Conservation (phyloP, 2,113 vertebrate genomes). For the Chaetodon auriga region DNA sequence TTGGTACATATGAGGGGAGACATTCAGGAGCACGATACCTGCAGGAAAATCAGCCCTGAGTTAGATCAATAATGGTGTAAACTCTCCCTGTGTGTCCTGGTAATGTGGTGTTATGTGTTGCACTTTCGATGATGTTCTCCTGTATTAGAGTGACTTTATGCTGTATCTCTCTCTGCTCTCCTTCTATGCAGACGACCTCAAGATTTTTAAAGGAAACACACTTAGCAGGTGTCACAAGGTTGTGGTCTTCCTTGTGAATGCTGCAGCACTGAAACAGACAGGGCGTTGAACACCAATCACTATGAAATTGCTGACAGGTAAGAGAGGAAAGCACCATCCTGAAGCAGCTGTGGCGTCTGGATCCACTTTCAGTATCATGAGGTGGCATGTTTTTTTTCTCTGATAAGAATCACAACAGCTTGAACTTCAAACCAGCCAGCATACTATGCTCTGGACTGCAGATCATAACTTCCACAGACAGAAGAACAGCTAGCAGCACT, state of each 20-base stretch:
- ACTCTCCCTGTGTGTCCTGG: too few species aligned
- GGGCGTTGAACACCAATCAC: too few species aligned
- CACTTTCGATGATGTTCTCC: too few species aligned
- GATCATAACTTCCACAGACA: neutral
- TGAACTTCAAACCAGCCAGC: neutral
- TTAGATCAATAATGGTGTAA: too few species aligned
- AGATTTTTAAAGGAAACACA: too few species aligned
- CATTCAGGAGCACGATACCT: too few species aligned
- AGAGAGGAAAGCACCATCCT: neutral
- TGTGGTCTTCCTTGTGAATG: too few species aligned
- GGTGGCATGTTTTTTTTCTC: neutral
- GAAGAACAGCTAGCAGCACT: neutral
- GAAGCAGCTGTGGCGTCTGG: neutral
- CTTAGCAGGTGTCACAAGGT: too few species aligned
- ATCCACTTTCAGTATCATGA: neutral
- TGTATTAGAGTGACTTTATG: neutral
- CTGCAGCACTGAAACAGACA: too few species aligned
- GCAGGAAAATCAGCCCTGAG: too few species aligned
- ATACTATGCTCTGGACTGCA: constrained; percentile 21
- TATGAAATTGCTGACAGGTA: neutral
- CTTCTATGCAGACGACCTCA: neutral
- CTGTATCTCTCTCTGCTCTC: neutral
- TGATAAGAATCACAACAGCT: neutral
- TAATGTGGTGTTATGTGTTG: too few species aligned
- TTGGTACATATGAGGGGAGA: too few species aligned